Evolutionary conservation across 2,888 invertebrate genomes (phyloP).

Genomic region (Campaea margaritaria): DNA sequence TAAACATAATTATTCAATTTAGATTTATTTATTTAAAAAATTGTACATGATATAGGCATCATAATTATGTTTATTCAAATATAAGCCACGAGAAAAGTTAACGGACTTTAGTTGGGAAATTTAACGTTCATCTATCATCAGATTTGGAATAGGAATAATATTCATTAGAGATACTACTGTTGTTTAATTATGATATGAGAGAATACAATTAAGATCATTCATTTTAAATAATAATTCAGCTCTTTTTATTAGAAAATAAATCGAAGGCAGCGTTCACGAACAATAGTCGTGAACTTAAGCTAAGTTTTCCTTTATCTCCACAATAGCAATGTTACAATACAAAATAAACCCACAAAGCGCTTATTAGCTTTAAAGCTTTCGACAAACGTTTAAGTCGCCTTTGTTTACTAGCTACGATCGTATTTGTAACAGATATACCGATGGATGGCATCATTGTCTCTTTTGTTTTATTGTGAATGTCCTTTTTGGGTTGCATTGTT

Average conservation of each 20-base stretch:
- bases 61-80: too few species aligned
- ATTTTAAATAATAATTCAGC: too few species aligned
- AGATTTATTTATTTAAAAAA: too few species aligned
- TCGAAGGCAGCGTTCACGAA: constrained; percentile 34
- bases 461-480: constrained; percentile 5
- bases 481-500: neutral
- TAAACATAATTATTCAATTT: too few species aligned
- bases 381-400: constrained; percentile 34
- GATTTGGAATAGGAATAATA: too few species aligned
- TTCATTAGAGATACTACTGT: too few species aligned
- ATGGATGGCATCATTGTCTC: constrained; percentile 5
- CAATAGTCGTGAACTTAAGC: constrained; percentile 47
- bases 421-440: constrained; percentile 20
- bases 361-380: constrained; percentile 51
- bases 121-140: too few species aligned
- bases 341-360: constrained; percentile 49
- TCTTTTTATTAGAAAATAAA: neutral
- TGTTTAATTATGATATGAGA: too few species aligned
- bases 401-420: constrained; percentile 31
- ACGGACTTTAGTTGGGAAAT: too few species aligned
- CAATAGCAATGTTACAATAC: constrained; percentile 43
- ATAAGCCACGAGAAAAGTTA: too few species aligned
- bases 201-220: too few species aligned
- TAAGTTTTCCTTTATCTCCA: constrained; percentile 51
- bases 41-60: too few species aligned